These are phyloP conservation scores for Arctocebus calabarensis DNA, from an alignment of 2,797 vertebrate species.

Conservation along the genomic window DNA sequence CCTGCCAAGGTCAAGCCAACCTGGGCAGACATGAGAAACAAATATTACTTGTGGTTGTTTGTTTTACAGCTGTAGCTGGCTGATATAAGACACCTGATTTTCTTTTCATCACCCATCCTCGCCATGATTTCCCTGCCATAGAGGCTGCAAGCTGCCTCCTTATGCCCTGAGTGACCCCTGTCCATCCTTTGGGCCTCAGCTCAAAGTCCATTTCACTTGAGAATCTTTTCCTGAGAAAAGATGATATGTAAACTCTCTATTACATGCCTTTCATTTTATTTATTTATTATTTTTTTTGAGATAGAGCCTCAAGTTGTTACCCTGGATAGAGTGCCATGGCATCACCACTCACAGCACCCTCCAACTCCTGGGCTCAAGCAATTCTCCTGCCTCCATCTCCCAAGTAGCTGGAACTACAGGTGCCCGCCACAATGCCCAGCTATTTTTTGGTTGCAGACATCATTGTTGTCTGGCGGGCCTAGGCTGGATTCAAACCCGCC, in stretches of 20 bases:
- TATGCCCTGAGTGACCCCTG: not conserved
- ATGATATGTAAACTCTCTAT: not conserved
- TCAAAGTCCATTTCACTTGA: not conserved
- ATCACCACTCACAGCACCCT: no score
- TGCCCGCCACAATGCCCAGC: no score
- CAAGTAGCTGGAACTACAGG: no score
- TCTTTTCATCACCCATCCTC: not conserved
- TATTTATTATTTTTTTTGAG: no score
- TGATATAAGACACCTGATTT: not conserved
- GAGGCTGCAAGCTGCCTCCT: not conserved
- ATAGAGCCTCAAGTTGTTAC: no score
- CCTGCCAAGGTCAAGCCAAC: not conserved
- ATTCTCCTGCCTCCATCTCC: no score
- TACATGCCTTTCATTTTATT: no score
- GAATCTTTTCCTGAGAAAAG: not conserved
- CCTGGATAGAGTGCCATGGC: no score
- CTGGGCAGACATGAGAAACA: not conserved
- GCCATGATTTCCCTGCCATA: not conserved
- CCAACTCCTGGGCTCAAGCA: no score
- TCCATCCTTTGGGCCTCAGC: not conserved
- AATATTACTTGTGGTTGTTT: not conserved
- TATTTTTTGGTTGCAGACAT: no score
- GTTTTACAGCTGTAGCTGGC: conserved; percentile 13
- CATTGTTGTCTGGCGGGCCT: no score
- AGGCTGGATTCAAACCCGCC: no score